Conservation (phyloP, 2,797 vertebrate genomes). For the Eremophila alpestris region DNA sequence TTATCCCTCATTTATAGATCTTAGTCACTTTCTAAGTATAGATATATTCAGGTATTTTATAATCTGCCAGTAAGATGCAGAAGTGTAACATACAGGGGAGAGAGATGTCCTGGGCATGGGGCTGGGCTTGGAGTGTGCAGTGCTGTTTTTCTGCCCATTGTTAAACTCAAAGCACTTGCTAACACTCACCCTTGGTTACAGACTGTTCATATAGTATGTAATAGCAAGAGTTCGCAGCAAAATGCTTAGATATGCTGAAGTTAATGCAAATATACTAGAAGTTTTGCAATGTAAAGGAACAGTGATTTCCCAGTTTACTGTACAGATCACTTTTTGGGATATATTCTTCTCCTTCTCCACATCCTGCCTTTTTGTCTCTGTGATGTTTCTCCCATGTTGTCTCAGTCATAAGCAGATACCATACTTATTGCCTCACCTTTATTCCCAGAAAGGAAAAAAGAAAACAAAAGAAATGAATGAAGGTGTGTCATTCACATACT, state of each 20-base stretch:
- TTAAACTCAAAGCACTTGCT: not conserved
- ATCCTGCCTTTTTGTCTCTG: not conserved
- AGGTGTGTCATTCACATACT: not conserved
- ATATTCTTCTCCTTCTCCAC: not conserved
- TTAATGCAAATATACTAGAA: not conserved
- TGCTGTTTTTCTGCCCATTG: not conserved
- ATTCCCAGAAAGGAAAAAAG: not conserved
- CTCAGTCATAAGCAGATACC: not conserved
- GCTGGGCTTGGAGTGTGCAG: not conserved
- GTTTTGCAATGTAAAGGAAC: not conserved
- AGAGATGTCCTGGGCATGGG: not conserved
- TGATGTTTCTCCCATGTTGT: not conserved
- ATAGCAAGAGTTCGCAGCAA: not conserved
- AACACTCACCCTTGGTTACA: not conserved
- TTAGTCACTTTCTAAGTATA: not conserved
- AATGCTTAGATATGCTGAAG: not conserved
- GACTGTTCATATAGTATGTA: not conserved
- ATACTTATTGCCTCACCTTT: not conserved
- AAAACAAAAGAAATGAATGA: not conserved
- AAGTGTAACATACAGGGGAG: not conserved
- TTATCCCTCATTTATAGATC: not conserved
- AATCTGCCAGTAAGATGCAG: not conserved
- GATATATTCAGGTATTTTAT: not conserved
- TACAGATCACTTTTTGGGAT: not conserved
- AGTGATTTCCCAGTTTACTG: not conserved